These are phyloP conservation scores for Cirrhinus molitorella DNA, from an alignment of 2,797 vertebrate species.

Conservation along the genomic window DNA sequence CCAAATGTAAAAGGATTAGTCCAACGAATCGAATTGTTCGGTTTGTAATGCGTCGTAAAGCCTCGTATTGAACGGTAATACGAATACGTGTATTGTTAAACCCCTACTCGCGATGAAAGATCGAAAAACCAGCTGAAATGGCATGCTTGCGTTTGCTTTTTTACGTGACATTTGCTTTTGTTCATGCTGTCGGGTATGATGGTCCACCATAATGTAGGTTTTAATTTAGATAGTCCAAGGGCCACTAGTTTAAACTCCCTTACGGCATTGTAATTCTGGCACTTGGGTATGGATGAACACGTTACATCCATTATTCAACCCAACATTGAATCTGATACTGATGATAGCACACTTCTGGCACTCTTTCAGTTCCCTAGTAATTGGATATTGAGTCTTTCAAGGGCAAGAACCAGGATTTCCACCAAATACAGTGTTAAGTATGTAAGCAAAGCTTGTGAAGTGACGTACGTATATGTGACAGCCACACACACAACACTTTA, in stretches of 20 bases:
- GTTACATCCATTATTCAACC: conserved; percentile 63
- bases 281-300: conserved; percentile 56
- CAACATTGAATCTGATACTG: conserved; percentile 58
- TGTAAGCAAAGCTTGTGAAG: conserved; percentile 22
- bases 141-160: too few relatives aligned
- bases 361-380: conserved; percentile 48
- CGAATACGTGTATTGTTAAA: too few relatives aligned
- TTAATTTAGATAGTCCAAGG: conserved; percentile 45
- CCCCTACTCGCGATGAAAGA: too few relatives aligned
- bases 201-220: conserved; percentile 25
- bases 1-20: too few relatives aligned
- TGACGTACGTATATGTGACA: background rate
- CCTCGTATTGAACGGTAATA: too few relatives aligned
- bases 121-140: too few relatives aligned
- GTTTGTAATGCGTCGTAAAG: too few relatives aligned
- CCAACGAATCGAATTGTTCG: too few relatives aligned
- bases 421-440: background rate
- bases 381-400: conserved; percentile 36
- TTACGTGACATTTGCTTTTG: too few relatives aligned
- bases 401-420: conserved; percentile 32
- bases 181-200: too few relatives aligned
- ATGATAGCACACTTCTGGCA: conserved; percentile 52
- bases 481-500: background rate
- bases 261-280: conserved; percentile 48
- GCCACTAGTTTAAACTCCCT: conserved; percentile 56